phyloP scores from a whole-genome alignment of 2,888 invertebrate species.

The Zele albiditarsus region DNA sequence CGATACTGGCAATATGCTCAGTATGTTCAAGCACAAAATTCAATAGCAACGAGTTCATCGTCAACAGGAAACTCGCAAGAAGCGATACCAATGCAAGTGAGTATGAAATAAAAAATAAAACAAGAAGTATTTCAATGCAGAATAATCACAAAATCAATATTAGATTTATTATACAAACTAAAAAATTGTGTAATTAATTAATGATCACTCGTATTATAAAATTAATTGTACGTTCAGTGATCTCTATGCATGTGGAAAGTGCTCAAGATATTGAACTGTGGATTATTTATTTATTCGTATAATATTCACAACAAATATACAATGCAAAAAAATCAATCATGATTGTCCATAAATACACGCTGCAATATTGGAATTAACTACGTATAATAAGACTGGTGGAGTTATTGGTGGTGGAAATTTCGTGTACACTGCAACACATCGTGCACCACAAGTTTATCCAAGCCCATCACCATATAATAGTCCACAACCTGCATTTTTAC shows the following conservation, averaged over 20 bases:
- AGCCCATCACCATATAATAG: constrained; percentile 70
- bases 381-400: constrained; percentile 58
- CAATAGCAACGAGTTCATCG: constrained; percentile 70
- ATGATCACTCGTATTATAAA: constrained; percentile 35
- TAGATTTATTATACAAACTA: neutral
- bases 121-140: neutral
- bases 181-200: neutral
- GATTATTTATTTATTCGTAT: constrained; percentile 32
- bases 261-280: neutral
- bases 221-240: constrained; percentile 33
- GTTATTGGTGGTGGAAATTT: constrained; percentile 65
- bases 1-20: constrained; percentile 74
- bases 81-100: constrained; percentile 79
- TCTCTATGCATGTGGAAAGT: constrained; percentile 19
- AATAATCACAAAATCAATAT: neutral
- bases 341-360: neutral
- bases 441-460: constrained; percentile 71
- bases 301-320: neutral
- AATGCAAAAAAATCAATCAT: neutral
- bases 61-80: constrained; percentile 75
- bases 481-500: constrained; percentile 72
- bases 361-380: constrained; percentile 45
- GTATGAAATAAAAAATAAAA: constrained; percentile 45
- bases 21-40: constrained; percentile 66
- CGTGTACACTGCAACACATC: constrained; percentile 69